Conservation (phyloP, 1,140 invertebrate genomes). For the Aphelenchoides avenae region DNA sequence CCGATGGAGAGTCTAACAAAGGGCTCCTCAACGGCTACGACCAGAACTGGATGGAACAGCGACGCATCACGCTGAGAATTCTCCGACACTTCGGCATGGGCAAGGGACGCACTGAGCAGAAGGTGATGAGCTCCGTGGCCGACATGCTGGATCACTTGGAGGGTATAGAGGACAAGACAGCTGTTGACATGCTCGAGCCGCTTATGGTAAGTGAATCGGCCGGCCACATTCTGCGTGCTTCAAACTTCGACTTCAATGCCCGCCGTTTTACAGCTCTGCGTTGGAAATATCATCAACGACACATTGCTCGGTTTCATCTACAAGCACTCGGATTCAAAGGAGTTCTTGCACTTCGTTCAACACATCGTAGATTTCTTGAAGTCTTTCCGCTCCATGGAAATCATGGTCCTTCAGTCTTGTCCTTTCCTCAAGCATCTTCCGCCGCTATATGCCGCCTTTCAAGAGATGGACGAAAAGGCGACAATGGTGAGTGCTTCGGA, state of each 20-base stretch:
- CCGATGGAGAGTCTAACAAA: not conserved
- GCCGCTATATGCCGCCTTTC: not conserved
- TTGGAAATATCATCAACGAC: constrained; percentile 7
- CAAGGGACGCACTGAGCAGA: constrained; percentile 1
- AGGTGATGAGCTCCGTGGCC: not conserved
- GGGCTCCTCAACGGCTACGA: not conserved
- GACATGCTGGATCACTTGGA: constrained; percentile 5
- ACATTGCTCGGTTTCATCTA: constrained; percentile 10
- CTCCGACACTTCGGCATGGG: constrained; percentile 9
- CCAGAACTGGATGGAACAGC: constrained; percentile 2
- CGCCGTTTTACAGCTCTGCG: not conserved
- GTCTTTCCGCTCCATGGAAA: too few relatives aligned
- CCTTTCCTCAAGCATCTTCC: not conserved
- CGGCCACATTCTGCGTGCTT: too few relatives aligned
- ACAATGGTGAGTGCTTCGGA: not conserved
- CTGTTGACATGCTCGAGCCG: not conserved
- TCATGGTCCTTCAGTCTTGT: too few relatives aligned
- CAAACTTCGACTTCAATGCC: not conserved
- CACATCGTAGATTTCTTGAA: not conserved
- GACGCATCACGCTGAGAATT: constrained; percentile 3
- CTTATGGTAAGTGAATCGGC: too few relatives aligned
- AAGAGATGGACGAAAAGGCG: not conserved
- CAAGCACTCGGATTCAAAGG: not conserved
- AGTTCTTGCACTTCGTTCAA: constrained; percentile 7
- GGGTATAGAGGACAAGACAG: constrained; percentile 1